Evolutionary conservation across 2,797 vertebrate genomes (phyloP).

Genomic region (Allenopithecus nigroviridis): DNA sequence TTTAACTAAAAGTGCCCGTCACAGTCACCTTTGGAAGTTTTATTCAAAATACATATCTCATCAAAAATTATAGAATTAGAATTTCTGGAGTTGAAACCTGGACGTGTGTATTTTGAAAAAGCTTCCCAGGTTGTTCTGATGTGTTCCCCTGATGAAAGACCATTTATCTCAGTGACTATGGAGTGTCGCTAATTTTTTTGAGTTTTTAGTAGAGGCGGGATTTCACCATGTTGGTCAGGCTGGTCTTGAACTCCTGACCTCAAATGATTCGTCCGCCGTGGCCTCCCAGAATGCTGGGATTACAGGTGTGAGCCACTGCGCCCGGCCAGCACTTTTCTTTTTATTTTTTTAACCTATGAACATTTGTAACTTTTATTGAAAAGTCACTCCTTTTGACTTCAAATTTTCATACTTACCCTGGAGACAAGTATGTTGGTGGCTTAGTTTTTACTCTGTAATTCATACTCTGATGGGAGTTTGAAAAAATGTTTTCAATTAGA

Average conservation of each 20-base stretch:
- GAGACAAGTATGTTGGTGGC: neutral
- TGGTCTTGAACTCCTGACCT: neutral
- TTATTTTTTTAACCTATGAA: too few species aligned
- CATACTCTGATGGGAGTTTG: neutral
- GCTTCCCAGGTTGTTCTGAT: neutral
- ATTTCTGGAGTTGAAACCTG: neutral
- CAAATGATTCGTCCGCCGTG: rapidly evolving
- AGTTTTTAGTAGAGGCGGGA: neutral
- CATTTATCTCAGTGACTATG: neutral
- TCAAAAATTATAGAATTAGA: neutral
- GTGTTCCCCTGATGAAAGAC: neutral
- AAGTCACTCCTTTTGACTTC: neutral
- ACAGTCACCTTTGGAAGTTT: neutral
- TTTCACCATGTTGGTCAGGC: neutral
- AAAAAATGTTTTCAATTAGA: slow-evolving; percentile 10
- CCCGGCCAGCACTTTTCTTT: too few species aligned
- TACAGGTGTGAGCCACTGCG: neutral
- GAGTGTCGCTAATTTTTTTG: neutral
- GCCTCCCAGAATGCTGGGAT: neutral
- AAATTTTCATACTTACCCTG: neutral
- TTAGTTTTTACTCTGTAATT: slow-evolving; percentile 17
- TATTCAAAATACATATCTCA: neutral
- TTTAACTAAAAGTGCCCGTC: neutral
- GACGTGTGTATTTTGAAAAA: neutral
- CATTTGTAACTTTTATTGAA: neutral